Conservation (phyloP, 2,113 vertebrate genomes). For the Caranx ignobilis region DNA sequence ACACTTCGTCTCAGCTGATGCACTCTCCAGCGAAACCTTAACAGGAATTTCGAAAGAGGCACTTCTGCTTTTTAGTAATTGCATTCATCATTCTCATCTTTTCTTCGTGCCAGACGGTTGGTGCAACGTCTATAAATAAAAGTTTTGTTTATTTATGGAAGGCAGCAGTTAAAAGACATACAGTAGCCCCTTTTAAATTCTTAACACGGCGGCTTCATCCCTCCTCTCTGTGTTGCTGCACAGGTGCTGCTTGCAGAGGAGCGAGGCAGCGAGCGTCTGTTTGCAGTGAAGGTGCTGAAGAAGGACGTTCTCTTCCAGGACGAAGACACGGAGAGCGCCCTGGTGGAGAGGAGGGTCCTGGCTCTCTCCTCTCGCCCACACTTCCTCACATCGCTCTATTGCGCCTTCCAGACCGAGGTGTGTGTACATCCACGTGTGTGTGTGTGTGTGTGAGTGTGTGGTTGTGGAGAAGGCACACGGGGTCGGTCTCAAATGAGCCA, state of each 20-base stretch:
- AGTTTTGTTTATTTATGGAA: conserved; percentile 23
- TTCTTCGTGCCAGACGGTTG: neutral
- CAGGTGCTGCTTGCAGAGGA: conserved; percentile 94
- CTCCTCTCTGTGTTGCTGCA: neutral
- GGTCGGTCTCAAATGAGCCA: conserved; percentile 34
- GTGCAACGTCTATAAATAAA: conserved; percentile 15
- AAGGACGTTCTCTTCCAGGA: conserved; percentile 95
- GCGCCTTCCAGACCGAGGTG: conserved; percentile 93
- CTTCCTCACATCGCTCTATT: conserved; percentile 92
- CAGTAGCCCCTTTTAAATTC: neutral
- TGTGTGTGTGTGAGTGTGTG: neutral
- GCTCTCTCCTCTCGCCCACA: conserved; percentile 88
- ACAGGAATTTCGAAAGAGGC: neutral
- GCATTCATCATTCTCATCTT: neutral
- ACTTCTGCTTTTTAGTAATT: neutral
- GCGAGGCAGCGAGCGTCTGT: conserved; percentile 88
- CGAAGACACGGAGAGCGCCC: conserved; percentile 93
- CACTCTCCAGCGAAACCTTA: neutral
- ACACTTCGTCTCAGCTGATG: neutral
- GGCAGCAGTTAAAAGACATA: conserved; percentile 5
- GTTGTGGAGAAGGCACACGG: neutral
- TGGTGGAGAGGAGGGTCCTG: conserved; percentile 92
- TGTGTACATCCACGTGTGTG: conserved; percentile 73
- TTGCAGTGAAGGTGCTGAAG: conserved; percentile 93
- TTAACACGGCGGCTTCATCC: neutral